Evolutionary conservation across 2,888 invertebrate genomes (phyloP).

Genomic region (Branchinecta sandiegonensis): DNA sequence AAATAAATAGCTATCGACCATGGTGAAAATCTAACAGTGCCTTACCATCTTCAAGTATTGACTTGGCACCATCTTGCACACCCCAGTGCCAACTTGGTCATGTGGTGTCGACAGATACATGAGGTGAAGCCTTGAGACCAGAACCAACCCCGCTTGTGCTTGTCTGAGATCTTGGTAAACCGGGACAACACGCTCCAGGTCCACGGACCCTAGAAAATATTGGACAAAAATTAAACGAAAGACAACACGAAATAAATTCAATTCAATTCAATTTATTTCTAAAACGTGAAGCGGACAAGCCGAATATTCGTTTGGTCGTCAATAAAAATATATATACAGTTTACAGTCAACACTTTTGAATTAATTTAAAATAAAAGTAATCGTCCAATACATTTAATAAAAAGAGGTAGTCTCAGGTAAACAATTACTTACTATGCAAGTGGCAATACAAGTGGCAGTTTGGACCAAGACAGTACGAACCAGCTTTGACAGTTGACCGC

Average conservation of each 20-base stretch:
- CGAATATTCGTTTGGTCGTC: too few species aligned
- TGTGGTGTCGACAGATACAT: slow-evolving; percentile 73
- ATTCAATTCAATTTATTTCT: too few species aligned
- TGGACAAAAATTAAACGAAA: not conserved
- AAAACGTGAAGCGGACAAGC: too few species aligned
- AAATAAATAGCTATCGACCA: not conserved
- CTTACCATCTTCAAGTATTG: slow-evolving; percentile 48
- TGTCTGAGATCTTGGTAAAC: slow-evolving; percentile 57
- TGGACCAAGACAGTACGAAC: too few species aligned
- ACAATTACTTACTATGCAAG: too few species aligned
- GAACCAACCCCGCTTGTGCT: slow-evolving; percentile 59
- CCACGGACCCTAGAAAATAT: slow-evolving; percentile 53
- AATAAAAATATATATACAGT: too few species aligned
- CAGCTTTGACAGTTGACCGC: too few species aligned
- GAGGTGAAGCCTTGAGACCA: slow-evolving; percentile 67
- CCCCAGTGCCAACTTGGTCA: slow-evolving; percentile 42
- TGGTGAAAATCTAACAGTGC: slow-evolving; percentile 21
- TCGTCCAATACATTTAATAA: too few species aligned
- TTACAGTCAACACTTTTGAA: too few species aligned
- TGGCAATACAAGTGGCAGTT: too few species aligned
- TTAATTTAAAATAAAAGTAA: too few species aligned
- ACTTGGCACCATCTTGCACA: slow-evolving; percentile 38
- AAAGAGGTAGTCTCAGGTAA: too few species aligned
- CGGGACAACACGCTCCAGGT: slow-evolving; percentile 50
- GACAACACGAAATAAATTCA: not conserved